A percentile compares a stretch with the other conserved stretches of the same genome.
phyloP scores from a whole-genome alignment of 53 echinoderm and acorn worm species.

The Stichopus horrens region DNA sequence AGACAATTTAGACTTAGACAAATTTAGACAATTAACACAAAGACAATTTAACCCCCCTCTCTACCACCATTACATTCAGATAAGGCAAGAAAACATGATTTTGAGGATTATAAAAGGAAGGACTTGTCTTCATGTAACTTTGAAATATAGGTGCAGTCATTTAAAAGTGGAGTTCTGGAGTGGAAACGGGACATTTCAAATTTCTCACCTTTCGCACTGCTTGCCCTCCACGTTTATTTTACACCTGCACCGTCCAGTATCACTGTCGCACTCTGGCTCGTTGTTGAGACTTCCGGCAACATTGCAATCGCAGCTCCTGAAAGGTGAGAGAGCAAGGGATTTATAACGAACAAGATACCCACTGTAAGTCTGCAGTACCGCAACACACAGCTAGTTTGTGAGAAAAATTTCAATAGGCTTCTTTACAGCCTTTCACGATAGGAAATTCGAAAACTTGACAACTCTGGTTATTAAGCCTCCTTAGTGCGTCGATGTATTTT shows the following conservation, averaged over 20 bases:
- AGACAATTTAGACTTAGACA: too few species aligned
- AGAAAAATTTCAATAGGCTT: too few species aligned
- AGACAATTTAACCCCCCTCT: too few species aligned
- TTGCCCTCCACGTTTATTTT: constrained; percentile 89
- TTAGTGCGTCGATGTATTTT: background rate
- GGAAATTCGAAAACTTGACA: too few species aligned
- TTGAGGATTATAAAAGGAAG: background rate
- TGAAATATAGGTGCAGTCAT: too few species aligned
- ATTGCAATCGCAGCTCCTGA: constrained; percentile 84
- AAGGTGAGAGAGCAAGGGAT: background rate
- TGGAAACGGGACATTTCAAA: background rate
- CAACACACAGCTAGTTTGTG: too few species aligned
- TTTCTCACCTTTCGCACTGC: constrained; percentile 84
- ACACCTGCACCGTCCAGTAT: constrained; percentile 74
- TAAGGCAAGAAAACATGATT: background rate
- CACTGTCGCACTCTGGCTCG: constrained; percentile 69
- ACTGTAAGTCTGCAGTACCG: too few species aligned
- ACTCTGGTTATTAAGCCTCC: too few species aligned
- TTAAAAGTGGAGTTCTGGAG: background rate
- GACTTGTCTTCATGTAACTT: too few species aligned
- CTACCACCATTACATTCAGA: background rate
- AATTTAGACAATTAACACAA: too few species aligned
- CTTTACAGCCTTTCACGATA: too few species aligned
- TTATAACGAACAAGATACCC: too few species aligned
- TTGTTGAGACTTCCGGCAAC: constrained; percentile 78